phyloP scores from a whole-genome alignment of 2,113 vertebrate species.

The Deroptyus accipitrinus region DNA sequence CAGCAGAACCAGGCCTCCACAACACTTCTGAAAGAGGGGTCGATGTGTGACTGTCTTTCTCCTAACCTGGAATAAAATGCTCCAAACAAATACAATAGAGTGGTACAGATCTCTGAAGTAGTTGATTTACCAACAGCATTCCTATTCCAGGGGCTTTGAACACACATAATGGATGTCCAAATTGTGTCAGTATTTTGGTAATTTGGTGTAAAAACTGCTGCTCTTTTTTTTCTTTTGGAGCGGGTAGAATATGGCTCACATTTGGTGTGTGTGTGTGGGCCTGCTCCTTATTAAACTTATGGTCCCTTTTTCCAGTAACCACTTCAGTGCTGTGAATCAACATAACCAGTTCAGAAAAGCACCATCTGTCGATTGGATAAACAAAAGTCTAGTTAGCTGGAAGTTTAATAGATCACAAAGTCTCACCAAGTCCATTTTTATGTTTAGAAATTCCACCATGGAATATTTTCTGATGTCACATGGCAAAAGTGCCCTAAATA shows the following conservation, averaged over 20 bases:
- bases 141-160: not conserved
- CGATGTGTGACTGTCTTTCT: not conserved
- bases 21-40: not conserved
- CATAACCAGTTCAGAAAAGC: conserved; percentile 64
- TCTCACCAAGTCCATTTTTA: conserved; percentile 54
- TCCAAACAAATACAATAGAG: not conserved
- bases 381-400: conserved; percentile 61
- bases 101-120: not conserved
- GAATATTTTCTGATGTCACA: conserved; percentile 59
- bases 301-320: conserved; percentile 46
- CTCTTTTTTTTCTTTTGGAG: not conserved
- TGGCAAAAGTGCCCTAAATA: conserved; percentile 40
- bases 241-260: not conserved
- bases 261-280: not conserved
- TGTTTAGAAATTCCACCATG: conserved; percentile 59
- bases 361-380: conserved; percentile 74
- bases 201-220: conserved; percentile 1
- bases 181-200: conserved; percentile 1
- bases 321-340: conserved; percentile 45
- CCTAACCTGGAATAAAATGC: not conserved
- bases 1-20: not conserved
- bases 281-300: conserved; percentile 14
- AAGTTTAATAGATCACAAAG: conserved; percentile 65
- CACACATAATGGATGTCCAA: not conserved
- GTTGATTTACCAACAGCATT: not conserved